Evolutionary conservation across 1,140 invertebrate genomes (phyloP), one percentile per base, ranked within the genome.

Genomic region (Drosophila subobscura): DNA sequence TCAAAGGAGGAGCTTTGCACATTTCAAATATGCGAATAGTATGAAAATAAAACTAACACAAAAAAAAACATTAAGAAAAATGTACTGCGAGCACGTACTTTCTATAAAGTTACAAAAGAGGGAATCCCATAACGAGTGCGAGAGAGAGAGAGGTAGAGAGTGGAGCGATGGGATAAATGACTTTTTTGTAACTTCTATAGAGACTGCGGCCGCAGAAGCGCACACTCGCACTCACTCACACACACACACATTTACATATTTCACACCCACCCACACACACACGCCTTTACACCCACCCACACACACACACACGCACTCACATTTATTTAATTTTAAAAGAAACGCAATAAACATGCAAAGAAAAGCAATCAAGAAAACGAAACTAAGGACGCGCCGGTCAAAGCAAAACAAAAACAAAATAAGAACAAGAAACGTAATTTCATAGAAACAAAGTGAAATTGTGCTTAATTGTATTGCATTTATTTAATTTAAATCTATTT

Each of bases 401-500:
- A 77, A 66, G 58, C 53, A 71, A 59, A 79, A 37, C 10, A 71
- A 59, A 79, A 37, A 10, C 3, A 37, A 37, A 4, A 37, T 4
- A 12, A 12, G 10, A 60, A 77, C 41, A 80, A 78, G 59, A 65
- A 73, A 72, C 64, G 50, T 78, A 81, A 81, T 88, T 88, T 79
- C 78, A 79, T 72, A 67, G 75, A 77, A 41, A 45, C 63, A 40
- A 47, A 65, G 72, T 86, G 78, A 60, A 89, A 79, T 83, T 79
- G 79, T 88, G 83, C 83, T 88, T 88, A 88, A 88, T 89, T 88
- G 78, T 88, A 88, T 88, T 88, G 83, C 83, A 88, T 88, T 88
- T 88, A 88, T 88, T 88, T 88, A 88, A 88, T 88, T 83, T 88
- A 88, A 88, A 88, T 83, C 63, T 89, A 89, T 88, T 88, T 88